Conservation (phyloP, 2,113 vertebrate species). For the Mus spicilegus region DNA sequence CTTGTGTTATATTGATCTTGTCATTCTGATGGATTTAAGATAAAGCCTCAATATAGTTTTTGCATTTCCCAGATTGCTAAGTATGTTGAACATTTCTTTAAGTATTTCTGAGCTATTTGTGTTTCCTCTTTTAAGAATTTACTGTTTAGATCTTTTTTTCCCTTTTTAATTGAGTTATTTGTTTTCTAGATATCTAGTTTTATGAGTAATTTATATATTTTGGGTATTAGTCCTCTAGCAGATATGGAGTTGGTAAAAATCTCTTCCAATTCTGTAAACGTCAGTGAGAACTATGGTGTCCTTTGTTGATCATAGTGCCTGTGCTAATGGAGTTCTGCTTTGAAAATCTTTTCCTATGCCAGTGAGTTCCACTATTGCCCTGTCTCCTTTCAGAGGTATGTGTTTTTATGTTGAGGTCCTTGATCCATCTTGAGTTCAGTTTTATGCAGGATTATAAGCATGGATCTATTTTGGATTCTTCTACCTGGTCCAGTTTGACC, state of each 20-base stretch:
- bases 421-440: not conserved
- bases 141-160: not conserved
- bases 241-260: not conserved
- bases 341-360: not conserved
- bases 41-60: not conserved
- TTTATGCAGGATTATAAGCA: not conserved
- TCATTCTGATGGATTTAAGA: not conserved
- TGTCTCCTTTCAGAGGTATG: not conserved
- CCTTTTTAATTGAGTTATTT: not conserved
- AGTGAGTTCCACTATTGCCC: not conserved
- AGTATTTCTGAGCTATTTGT: not conserved
- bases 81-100: not conserved
- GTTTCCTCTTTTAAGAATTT: not conserved
- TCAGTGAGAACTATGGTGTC: not conserved
- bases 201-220: not conserved
- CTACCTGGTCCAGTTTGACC: not conserved
- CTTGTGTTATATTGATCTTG: not conserved
- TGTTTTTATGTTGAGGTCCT: not conserved
- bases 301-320: not conserved
- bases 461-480: not conserved
- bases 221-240: not conserved
- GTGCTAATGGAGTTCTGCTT: not conserved
- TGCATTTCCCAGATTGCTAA: not conserved
- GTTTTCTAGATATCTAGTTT: not conserved
- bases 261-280: not conserved